Conservation (phyloP, 2,113 vertebrate genomes). For the Lophochroa leadbeateri region DNA sequence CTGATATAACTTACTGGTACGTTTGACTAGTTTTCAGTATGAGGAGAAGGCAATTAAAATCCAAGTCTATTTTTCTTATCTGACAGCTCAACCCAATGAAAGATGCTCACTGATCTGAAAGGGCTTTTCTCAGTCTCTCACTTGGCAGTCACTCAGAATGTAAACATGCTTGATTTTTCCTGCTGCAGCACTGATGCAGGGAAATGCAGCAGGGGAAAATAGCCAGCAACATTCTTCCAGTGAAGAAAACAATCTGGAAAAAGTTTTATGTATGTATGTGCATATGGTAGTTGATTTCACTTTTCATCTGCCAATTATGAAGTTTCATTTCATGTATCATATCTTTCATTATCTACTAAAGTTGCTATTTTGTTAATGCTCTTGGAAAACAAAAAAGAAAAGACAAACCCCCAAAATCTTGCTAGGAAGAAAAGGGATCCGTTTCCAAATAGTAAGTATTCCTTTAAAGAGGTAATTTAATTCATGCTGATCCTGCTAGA, state of each 20-base stretch:
- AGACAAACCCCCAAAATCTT: rapidly evolving
- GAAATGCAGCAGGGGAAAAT: background rate
- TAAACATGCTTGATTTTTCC: background rate
- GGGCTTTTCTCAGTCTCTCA: background rate
- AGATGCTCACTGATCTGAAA: background rate
- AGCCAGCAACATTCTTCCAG: background rate
- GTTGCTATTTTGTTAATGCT: background rate
- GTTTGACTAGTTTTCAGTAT: background rate
- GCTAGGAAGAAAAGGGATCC: background rate
- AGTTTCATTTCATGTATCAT: background rate
- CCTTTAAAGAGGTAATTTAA: background rate
- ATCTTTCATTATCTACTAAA: background rate
- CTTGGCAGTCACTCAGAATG: background rate
- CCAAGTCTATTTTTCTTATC: background rate
- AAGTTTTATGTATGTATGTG: background rate
- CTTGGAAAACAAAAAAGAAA: background rate
- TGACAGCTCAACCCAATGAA: background rate
- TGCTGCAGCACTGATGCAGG: background rate
- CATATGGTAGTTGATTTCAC: background rate
- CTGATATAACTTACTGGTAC: background rate
- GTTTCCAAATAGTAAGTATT: background rate
- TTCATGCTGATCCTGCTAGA: background rate
- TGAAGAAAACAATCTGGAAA: background rate
- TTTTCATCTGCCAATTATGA: background rate
- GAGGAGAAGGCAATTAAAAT: background rate